Evolutionary conservation across 2,797 vertebrate genomes (phyloP), one percentile per base, ranked within the genome.

Genomic region (Alcedo atthis): DNA sequence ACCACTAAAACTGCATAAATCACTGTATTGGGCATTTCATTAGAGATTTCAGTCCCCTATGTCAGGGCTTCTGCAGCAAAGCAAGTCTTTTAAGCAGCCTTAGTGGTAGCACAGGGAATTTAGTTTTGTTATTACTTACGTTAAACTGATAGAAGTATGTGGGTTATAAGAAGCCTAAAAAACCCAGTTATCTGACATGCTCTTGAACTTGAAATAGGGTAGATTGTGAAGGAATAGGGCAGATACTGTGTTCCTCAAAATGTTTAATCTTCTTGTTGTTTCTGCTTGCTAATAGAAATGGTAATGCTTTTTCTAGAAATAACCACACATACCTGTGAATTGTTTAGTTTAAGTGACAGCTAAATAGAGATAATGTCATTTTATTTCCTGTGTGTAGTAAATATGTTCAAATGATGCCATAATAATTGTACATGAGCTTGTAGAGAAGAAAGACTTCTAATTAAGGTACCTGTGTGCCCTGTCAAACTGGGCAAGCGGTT

Each of bases 1-100:
- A 73, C 68, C 58, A 63, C 90, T 94, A 93, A 95, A 94, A 81
- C 88, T 92, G 90, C 86, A 94, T 94, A 94, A 94, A 96, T 94
- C 90, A 94, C 87, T n/a, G 48, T 55, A 83, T 0, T 2, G 24
- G 5, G 81, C 84, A 63, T 91, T 94, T 93, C 90, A 78, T 89
- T 94, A 94, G 93, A 92, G 91, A 90, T 93, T 94, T 93, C 84
- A 57, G 86, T 89, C 66, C 58, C 55, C 43, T 81, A 45, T 94
- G 88, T 55, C 43, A 32, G 69, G 88, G 76, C 75, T 94, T 81
- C 90, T 73, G 58, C 90, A 75, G 93, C 79, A 95, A 78, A 92
- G 88, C 76, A 91, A 87, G 92, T 89, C 81, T 79, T 92, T 85
- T 95, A 85, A 92, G 84, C 62, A 89, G 90, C 69, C 90, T 94